Percentiles rank a stretch among this genome's conserved stretches.
These are phyloP conservation scores for Macaria liturata DNA, from an alignment of 2,888 invertebrate species.

Conservation along the genomic window DNA sequence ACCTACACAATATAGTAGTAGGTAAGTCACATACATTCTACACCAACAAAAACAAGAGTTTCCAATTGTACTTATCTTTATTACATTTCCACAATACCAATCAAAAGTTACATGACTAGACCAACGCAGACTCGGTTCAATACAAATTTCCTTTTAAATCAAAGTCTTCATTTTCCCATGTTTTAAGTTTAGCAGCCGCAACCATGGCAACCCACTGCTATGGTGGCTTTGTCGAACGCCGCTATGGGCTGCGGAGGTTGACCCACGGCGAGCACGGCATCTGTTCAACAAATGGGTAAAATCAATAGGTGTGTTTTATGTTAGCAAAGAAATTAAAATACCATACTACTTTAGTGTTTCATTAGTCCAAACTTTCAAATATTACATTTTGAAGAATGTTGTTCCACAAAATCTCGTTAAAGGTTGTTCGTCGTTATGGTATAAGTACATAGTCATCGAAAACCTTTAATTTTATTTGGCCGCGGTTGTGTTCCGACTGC, in stretches of 20 bases:
- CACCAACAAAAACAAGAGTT: neutral
- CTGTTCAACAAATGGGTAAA: slow-evolving; percentile 44
- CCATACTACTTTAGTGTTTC: too few species aligned
- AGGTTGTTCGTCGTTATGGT: too few species aligned
- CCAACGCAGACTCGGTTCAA: slow-evolving; percentile 5
- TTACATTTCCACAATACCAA: slow-evolving; percentile 33
- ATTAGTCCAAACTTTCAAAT: too few species aligned
- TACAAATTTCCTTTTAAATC: slow-evolving; percentile 2
- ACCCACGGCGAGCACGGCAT: slow-evolving; percentile 73
- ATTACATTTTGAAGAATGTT: too few species aligned
- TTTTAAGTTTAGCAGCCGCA: slow-evolving; percentile 19
- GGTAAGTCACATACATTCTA: neutral
- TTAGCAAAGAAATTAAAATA: too few species aligned
- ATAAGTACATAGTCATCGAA: too few species aligned
- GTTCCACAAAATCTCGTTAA: too few species aligned
- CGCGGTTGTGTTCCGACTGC: too few species aligned
- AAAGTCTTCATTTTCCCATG: neutral
- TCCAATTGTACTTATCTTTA: slow-evolving; percentile 31
- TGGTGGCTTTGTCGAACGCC: slow-evolving; percentile 72
- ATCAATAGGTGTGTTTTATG: neutral
- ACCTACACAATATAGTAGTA: too few species aligned
- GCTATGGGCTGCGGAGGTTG: slow-evolving; percentile 73
- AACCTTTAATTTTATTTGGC: too few species aligned
- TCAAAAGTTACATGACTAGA: slow-evolving; percentile 23
- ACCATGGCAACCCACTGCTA: slow-evolving; percentile 57